Percentiles rank a stretch among this genome's conserved stretches.
Evolutionary conservation across 2,113 vertebrate genomes (phyloP).

Genomic region (Perccottus glenii): DNA sequence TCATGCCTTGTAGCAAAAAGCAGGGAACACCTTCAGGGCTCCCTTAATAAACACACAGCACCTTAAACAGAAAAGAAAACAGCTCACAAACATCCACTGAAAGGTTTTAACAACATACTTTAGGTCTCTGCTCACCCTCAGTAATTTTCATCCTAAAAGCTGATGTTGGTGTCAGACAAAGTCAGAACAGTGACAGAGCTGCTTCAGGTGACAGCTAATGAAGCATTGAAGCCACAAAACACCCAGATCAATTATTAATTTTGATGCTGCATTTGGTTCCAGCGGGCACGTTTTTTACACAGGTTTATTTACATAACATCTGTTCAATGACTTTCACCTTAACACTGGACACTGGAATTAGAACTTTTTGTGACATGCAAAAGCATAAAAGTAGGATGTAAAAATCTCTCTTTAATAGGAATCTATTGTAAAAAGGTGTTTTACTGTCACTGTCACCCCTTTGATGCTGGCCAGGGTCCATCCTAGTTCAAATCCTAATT

Average conservation of each 20-base stretch:
- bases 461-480: too few relatives aligned
- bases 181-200: slow-evolving; percentile 9
- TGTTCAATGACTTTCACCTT: slow-evolving; percentile 4
- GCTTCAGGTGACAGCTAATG: slow-evolving; percentile 48
- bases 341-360: not conserved
- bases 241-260: slow-evolving; percentile 51
- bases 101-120: slow-evolving; percentile 18
- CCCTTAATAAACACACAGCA: not conserved
- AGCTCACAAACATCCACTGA: not conserved
- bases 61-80: not conserved
- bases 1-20: not conserved
- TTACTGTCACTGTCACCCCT: too few relatives aligned
- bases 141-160: slow-evolving; percentile 21
- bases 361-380: too few relatives aligned
- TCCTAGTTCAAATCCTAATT: too few relatives aligned
- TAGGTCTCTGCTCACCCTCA: slow-evolving; percentile 28
- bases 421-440: too few relatives aligned
- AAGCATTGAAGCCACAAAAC: slow-evolving; percentile 36
- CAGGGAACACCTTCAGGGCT: not conserved
- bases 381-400: too few relatives aligned
- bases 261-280: too few relatives aligned
- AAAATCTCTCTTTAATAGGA: too few relatives aligned
- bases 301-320: slow-evolving; percentile 35
- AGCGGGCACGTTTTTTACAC: slow-evolving; percentile 11
- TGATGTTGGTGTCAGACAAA: not conserved